Percentiles rank a stretch among this genome's conserved stretches.
phyloP scores from a whole-genome alignment of 2,113 vertebrate genomes.

The Potamarius usumacintae region DNA sequence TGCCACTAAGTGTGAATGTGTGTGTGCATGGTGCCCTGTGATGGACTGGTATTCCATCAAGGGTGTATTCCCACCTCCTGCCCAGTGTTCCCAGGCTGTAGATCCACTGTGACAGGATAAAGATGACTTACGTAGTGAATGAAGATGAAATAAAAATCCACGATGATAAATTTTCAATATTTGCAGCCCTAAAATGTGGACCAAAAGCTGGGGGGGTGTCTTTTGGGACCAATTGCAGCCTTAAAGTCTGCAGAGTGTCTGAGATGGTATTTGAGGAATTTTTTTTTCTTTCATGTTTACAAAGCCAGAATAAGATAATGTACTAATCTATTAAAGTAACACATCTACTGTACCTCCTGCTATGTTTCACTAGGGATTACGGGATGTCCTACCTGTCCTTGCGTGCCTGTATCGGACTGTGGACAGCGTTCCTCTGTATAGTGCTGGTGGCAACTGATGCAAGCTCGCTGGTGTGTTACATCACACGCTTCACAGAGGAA shows the following conservation, averaged over 20 bases:
- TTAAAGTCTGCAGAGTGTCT: background rate
- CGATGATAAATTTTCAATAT: background rate
- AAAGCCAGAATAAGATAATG: background rate
- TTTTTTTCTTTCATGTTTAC: background rate
- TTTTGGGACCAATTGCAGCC: background rate
- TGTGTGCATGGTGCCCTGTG: background rate
- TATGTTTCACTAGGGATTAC: constrained; percentile 77
- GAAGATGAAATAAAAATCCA: background rate
- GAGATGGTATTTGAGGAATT: background rate
- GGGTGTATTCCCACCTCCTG: background rate
- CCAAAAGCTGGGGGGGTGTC: background rate
- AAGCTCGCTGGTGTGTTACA: constrained; percentile 95
- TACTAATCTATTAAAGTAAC: background rate
- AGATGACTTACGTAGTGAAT: background rate
- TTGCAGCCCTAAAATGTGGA: background rate
- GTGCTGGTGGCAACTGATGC: constrained; percentile 93
- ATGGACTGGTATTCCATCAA: background rate
- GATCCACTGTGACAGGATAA: background rate
- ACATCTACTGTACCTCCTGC: no score
- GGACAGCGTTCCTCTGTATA: constrained; percentile 93
- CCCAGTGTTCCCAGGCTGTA: background rate
- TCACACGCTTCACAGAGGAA: constrained; percentile 97
- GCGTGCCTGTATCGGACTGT: constrained; percentile 93
- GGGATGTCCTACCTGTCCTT: constrained; percentile 89
- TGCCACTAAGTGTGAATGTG: background rate